Percentiles rank a stretch among this genome's conserved stretches.
phyloP scores from a whole-genome alignment of 2,113 vertebrate genomes.

The Sakesphorus luctuosus region DNA sequence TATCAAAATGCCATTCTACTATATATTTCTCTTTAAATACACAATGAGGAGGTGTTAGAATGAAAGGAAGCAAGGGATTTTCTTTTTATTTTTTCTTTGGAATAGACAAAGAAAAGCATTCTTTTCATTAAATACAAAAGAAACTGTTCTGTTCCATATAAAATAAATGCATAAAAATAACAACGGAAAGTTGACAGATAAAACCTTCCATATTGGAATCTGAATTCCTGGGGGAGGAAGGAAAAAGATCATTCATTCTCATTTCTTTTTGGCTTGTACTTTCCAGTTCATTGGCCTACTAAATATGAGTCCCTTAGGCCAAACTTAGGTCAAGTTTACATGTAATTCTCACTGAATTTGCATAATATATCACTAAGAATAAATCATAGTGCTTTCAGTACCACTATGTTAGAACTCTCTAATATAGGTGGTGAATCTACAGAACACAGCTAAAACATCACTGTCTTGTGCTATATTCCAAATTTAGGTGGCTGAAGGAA shows the following conservation, averaged over 20 bases:
- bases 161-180: not conserved
- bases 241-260: not conserved
- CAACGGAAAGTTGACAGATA: not conserved
- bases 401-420: not conserved
- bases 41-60: not conserved
- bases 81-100: not conserved
- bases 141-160: not conserved
- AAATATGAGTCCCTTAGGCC: not conserved
- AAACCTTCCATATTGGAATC: not conserved
- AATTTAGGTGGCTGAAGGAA: not conserved
- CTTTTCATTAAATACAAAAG: not conserved
- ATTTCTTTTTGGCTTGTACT: not conserved
- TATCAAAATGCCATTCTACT: not conserved
- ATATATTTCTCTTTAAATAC: not conserved
- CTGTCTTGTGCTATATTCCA: not conserved
- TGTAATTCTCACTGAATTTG: not conserved
- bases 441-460: not conserved
- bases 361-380: not conserved
- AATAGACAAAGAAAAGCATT: not conserved
- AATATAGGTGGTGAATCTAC: accelerated
- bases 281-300: not conserved
- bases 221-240: not conserved
- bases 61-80: not conserved
- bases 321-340: not conserved
- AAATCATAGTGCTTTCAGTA: not conserved